Evolutionary conservation across 1,140 invertebrate species (phyloP).

Genomic region (Cydia strobilella): DNA sequence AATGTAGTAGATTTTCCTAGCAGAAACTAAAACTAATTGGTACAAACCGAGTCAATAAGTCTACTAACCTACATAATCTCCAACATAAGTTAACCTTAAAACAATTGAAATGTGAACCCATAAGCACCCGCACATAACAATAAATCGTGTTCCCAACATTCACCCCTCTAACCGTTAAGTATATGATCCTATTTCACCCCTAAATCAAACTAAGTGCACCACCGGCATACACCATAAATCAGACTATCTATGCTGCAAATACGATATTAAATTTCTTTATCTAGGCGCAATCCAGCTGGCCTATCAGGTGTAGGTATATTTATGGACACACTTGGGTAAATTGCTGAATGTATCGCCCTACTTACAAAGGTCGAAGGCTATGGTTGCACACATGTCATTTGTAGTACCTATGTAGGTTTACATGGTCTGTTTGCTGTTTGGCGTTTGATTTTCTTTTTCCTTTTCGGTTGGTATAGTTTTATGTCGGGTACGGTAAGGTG

Average conservation of each 20-base stretch:
- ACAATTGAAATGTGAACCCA: conserved; percentile 10
- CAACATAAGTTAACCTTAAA: not conserved
- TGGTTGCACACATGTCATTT: conserved; percentile 41
- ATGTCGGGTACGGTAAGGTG: conserved; percentile 16
- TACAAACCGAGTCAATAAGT: not conserved
- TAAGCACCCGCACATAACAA: conserved; percentile 1
- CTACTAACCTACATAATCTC: not conserved
- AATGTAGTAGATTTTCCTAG: no score
- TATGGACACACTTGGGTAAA: conserved; percentile 62
- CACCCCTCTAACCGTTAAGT: conserved; percentile 20
- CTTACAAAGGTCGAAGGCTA: conserved; percentile 57
- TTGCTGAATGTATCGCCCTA: conserved; percentile 67
- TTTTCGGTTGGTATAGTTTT: conserved; percentile 15
- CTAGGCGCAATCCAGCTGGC: conserved; percentile 60
- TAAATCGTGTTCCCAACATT: conserved; percentile 24
- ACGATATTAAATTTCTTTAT: conserved; percentile 71
- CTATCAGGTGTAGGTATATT: conserved; percentile 70
- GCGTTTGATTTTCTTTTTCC: conserved; percentile 25
- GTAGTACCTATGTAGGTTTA: not conserved
- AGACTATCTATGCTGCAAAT: conserved; percentile 43
- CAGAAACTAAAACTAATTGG: no score
- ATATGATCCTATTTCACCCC: conserved; percentile 28
- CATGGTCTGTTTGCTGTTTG: not conserved
- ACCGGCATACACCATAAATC: conserved; percentile 51
- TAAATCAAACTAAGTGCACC: conserved; percentile 32